phyloP scores from a whole-genome alignment of 2,888 invertebrate genomes.

The Cerastoderma edule region DNA sequence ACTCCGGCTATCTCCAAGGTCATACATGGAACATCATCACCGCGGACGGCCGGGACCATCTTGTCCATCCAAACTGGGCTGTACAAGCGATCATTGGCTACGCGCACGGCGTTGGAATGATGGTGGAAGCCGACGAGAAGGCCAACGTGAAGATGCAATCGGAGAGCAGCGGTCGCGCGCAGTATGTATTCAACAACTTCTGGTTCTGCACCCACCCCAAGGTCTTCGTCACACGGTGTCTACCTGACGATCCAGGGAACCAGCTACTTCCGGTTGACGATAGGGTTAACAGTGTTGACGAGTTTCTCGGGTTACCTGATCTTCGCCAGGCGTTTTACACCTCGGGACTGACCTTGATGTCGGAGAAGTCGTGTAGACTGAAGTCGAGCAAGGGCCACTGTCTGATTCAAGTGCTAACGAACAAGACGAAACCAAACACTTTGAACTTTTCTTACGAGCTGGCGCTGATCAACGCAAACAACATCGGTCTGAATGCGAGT shows the following conservation, averaged over 20 bases:
- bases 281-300: slow-evolving; percentile 14
- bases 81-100: slow-evolving; percentile 19
- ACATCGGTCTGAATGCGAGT: not conserved
- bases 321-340: slow-evolving; percentile 30
- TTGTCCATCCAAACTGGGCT: slow-evolving; percentile 28
- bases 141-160: not conserved
- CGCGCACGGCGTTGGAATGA: slow-evolving; percentile 29
- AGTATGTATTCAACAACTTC: slow-evolving; percentile 31
- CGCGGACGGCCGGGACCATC: slow-evolving; percentile 20
- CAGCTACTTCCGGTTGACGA: slow-evolving; percentile 13
- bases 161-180: not conserved
- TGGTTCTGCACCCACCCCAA: slow-evolving; percentile 44
- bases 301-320: slow-evolving; percentile 29
- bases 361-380: slow-evolving; percentile 25
- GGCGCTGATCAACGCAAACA: slow-evolving; percentile 6
- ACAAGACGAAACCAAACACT: slow-evolving; percentile 8
- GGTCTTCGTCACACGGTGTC: slow-evolving; percentile 33
- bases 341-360: not conserved
- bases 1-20: slow-evolving; percentile 21
- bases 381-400: slow-evolving; percentile 33
- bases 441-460: slow-evolving; percentile 38
- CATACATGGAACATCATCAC: slow-evolving; percentile 38
- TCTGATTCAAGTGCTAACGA: slow-evolving; percentile 9
- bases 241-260: slow-evolving; percentile 26
- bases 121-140: slow-evolving; percentile 25